Evolutionary conservation across 2,888 invertebrate species (phyloP), one percentile per base, ranked within the genome.

Genomic region (Notodonta dromedarius): DNA sequence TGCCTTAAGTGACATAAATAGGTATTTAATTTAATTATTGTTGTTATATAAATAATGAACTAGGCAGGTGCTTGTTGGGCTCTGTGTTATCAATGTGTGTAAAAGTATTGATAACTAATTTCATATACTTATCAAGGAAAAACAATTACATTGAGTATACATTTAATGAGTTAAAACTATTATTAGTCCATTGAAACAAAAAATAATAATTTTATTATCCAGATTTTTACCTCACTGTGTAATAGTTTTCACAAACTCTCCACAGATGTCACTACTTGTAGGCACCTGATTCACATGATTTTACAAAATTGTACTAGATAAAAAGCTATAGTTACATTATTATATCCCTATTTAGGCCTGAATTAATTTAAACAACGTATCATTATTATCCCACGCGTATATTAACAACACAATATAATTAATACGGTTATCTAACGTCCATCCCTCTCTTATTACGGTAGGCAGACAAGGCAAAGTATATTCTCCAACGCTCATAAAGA

Each of bases 381-480:
- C 4, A 46, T 46, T 46, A 46, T 11, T 46, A 46, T 5, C 1
- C 46, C 46, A 46, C 46, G 46, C 13, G 46, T n/a, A 46, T 50
- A 11, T 48, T 12, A n/a, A 11, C 50, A 8, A 11, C 9, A 50
- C 16, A 50, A 16, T 14, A n/a, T 14, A 4, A 9, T 6, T 62
- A 62, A 58, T 65, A 59, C 61, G 61, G 56, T 57, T 59, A 61
- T 57, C 57, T 51, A 61, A 60, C 44, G 16, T 44, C 64, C 32
- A 53, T 75, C 74, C 63, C 58, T 68, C 13, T 73, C 73, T 4
- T 7, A 11, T 1, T 5, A 5, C 48, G 3, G 44, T 46, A 5
- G 71, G 58, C 60, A 50, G 64, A 75, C 32, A 54, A 66, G 73
- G 73, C 56, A 2, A 40, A 62, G 59, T 35, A 54, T 63, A 63